These are phyloP conservation scores for Verasper variegatus DNA, from an alignment of 2,113 vertebrate species.

Conservation along the genomic window DNA sequence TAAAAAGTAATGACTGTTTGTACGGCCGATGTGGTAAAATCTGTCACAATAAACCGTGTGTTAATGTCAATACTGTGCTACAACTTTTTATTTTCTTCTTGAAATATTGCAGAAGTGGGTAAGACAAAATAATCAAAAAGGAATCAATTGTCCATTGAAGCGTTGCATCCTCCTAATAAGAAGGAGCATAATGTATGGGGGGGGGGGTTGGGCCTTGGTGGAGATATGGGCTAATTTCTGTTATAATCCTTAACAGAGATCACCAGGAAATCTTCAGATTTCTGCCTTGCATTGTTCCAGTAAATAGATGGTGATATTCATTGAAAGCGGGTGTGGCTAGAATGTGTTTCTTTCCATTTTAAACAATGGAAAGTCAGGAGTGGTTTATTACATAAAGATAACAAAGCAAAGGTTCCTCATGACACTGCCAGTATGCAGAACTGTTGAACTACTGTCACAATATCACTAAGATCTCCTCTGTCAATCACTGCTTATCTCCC, in stretches of 20 bases:
- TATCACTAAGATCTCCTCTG: slow-evolving; percentile 32
- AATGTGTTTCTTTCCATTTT: not conserved
- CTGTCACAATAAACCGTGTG: not conserved
- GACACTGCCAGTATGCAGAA: not conserved
- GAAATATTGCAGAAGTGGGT: not conserved
- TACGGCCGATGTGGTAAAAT: not conserved
- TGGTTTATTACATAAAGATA: too few relatives aligned
- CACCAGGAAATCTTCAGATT: not conserved
- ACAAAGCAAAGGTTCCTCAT: too few relatives aligned
- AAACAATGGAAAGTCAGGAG: not conserved
- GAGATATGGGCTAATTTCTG: too few relatives aligned
- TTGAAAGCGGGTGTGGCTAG: not conserved
- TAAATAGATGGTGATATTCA: not conserved
- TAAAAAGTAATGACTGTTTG: not conserved
- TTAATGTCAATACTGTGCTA: not conserved
- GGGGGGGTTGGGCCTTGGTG: too few relatives aligned
- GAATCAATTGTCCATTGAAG: too few relatives aligned
- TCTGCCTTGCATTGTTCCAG: not conserved
- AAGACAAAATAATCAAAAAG: too few relatives aligned
- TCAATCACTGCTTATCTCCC: slow-evolving; percentile 31
- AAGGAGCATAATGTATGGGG: too few relatives aligned
- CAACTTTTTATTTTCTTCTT: not conserved
- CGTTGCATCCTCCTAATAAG: too few relatives aligned
- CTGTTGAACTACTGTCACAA: slow-evolving; percentile 19
- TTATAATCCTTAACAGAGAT: not conserved